phyloP scores from a whole-genome alignment of 2,888 invertebrate species.

The Scelioninae gen. 2 region DNA sequence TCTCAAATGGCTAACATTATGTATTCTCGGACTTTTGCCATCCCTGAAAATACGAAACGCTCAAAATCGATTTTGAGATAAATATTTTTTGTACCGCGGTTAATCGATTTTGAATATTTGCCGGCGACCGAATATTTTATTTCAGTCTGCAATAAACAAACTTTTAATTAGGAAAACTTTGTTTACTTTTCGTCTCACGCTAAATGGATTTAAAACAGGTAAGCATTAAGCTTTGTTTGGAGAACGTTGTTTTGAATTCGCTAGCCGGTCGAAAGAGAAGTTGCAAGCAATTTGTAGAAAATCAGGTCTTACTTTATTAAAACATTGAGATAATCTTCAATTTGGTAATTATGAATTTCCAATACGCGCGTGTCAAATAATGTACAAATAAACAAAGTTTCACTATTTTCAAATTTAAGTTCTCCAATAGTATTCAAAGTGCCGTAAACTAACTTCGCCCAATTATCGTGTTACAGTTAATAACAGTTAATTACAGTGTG shows the following conservation, averaged over 20 bases:
- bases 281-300: too few relatives aligned
- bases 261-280: background rate
- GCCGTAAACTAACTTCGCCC: too few relatives aligned
- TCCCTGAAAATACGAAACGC: constrained; percentile 1
- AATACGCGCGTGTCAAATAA: too few relatives aligned
- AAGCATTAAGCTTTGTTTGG: constrained; percentile 15
- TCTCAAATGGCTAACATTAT: constrained; percentile 39
- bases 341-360: too few relatives aligned
- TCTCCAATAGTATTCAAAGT: too few relatives aligned
- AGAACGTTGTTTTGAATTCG: constrained; percentile 3
- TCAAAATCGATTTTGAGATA: constrained; percentile 35
- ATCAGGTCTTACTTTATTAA: too few relatives aligned
- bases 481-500: too few relatives aligned
- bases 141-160: constrained; percentile 5
- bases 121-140: constrained; percentile 10
- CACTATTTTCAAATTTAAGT: too few relatives aligned
- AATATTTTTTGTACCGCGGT: constrained; percentile 9
- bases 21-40: constrained; percentile 29
- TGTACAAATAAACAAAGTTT: too few relatives aligned
- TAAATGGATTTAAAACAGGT: constrained; percentile 23
- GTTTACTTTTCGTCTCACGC: constrained; percentile 8
- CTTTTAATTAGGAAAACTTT: constrained; percentile 25
- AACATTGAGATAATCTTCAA: too few relatives aligned
- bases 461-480: too few relatives aligned
- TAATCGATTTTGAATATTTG: constrained; percentile 34